Conservation (phyloP, 2,888 invertebrate genomes). For the Phaedon cochleariae region DNA sequence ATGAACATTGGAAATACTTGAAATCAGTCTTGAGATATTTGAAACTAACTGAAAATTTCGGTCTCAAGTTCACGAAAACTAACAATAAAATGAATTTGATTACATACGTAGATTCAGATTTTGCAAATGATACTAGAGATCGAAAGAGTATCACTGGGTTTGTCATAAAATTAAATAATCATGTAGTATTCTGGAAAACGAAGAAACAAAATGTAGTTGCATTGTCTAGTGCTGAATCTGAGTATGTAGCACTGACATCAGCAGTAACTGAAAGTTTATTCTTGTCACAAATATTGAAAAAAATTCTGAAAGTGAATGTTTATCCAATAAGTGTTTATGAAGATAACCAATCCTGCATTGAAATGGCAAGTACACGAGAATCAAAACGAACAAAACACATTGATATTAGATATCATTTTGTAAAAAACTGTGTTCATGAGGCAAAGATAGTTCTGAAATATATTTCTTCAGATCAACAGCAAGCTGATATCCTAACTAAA, state of each 20-base stretch:
- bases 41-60: slow-evolving; percentile 30
- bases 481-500: slow-evolving; percentile 1
- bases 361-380: background rate
- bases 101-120: slow-evolving; percentile 37
- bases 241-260: slow-evolving; percentile 34
- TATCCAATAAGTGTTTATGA: slow-evolving; percentile 25
- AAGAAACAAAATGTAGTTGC: too few relatives aligned
- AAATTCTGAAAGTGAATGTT: slow-evolving; percentile 23
- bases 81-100: background rate
- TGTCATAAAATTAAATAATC: too few relatives aligned
- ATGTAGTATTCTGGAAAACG: too few relatives aligned
- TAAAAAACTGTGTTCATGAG: background rate
- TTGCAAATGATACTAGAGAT: slow-evolving; percentile 39
- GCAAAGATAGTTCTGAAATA: background rate
- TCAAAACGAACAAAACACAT: slow-evolving; percentile 7
- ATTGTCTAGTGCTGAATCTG: slow-evolving; percentile 37
- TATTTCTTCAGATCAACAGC: background rate
- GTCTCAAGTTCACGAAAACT: slow-evolving; percentile 27
- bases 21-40: slow-evolving; percentile 29
- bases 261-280: slow-evolving; percentile 37
- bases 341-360: slow-evolving; percentile 4
- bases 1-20: slow-evolving; percentile 32
- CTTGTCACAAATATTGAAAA: slow-evolving; percentile 27
- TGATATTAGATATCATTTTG: background rate
- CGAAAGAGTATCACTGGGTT: too few relatives aligned